Evolutionary conservation across 2,888 invertebrate genomes (phyloP).

Genomic region (Drosophila mimica): DNA sequence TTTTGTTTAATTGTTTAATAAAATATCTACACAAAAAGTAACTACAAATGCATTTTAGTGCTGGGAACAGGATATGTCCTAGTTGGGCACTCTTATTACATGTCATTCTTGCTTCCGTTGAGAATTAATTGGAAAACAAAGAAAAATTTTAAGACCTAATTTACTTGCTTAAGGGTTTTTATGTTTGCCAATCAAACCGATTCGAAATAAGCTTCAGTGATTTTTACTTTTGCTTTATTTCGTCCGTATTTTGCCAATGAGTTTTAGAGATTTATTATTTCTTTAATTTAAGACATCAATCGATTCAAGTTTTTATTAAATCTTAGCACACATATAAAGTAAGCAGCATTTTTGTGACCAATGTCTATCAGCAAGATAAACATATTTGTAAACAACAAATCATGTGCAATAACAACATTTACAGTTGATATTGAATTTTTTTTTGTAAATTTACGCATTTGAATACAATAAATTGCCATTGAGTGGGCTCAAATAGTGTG

Average conservation of each 20-base stretch:
- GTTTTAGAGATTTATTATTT: not conserved
- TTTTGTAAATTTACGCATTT: conserved; percentile 7
- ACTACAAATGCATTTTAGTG: not conserved
- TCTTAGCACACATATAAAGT: not conserved
- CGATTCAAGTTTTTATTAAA: not conserved
- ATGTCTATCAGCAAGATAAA: not conserved
- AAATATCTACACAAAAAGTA: not conserved
- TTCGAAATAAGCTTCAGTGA: not conserved
- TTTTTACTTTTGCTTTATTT: not conserved
- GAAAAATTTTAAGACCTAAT: not conserved
- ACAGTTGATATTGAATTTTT: conserved; percentile 40
- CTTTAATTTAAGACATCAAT: not conserved
- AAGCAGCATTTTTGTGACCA: not conserved
- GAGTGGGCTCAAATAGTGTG: conserved; percentile 8
- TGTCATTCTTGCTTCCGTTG: not conserved
- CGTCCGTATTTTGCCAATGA: not conserved
- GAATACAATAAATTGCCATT: conserved; percentile 31
- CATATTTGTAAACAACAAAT: conserved; percentile 3
- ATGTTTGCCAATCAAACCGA: not conserved
- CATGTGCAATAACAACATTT: conserved; percentile 51
- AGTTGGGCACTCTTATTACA: not conserved
- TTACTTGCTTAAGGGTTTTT: not conserved
- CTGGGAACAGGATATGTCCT: not conserved
- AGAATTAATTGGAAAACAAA: not conserved
- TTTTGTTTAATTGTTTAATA: not conserved